A percentile compares a stretch with the other conserved stretches of the same genome.
Conservation (phyloP, 2,113 vertebrate species). For the Forbesichthys papilliferus region DNA sequence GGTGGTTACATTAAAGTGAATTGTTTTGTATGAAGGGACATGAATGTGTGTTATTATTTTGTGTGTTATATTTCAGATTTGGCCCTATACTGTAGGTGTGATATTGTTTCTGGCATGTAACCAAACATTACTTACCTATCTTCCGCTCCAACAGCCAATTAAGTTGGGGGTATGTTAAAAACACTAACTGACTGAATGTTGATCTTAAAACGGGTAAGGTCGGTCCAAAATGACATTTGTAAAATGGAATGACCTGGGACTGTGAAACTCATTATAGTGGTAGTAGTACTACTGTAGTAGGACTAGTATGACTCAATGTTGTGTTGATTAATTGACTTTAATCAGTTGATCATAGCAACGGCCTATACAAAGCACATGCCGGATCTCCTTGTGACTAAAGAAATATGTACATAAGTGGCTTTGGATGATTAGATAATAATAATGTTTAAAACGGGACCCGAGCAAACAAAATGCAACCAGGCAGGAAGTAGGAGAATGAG, state of each 20-base stretch:
- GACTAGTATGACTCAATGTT: neutral
- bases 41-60: too few relatives aligned
- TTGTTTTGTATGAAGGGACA: neutral
- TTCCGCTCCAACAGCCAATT: too few relatives aligned
- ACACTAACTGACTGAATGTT: too few relatives aligned
- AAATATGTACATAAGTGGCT: neutral
- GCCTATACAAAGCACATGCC: neutral
- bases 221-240: too few relatives aligned
- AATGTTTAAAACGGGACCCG: neutral
- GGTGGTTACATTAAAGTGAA: neutral
- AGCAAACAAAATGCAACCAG: slow-evolving; percentile 19
- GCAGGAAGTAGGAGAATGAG: slow-evolving; percentile 20
- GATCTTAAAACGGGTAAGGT: too few relatives aligned
- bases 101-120: too few relatives aligned
- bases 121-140: too few relatives aligned
- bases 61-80: too few relatives aligned
- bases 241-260: neutral
- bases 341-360: neutral
- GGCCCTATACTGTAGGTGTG: too few relatives aligned
- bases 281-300: neutral
- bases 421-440: slow-evolving; percentile 1
- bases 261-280: neutral
- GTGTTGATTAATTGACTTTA: neutral
- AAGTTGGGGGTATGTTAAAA: too few relatives aligned
- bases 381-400: slow-evolving; percentile 1